Base-by-base conservation (phyloP, 2,113 vertebrate genomes). In the Maccullochella peelii region DNA sequence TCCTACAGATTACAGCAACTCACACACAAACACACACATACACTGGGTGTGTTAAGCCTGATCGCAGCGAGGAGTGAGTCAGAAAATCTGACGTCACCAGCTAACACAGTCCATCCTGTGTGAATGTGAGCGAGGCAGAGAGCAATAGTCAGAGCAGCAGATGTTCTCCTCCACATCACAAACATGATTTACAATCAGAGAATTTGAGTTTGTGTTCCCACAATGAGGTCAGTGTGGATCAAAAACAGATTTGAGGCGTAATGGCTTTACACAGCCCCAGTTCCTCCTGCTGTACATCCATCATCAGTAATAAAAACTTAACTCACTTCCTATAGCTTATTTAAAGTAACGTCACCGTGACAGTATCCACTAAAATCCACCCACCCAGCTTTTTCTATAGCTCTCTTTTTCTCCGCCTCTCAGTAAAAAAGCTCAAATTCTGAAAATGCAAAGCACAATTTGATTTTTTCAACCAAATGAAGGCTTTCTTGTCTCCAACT, bases 81-180 rank as follows among this genome's bases (percentile, higher is more conserved):
- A 95, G 89, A 91, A 78, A 61, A 84, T 80, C 88, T 94, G 93
- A 94, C 93, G 90, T 95, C 92, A 95, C 85, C 79, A 27, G 65
- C 90, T 74, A 88, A 90, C 88, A 88, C 85, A 87, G 91, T 90
- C 86, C 91, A 86, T 85, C 85, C 85, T 88, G 88, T 83, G 90
- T 83, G 91, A 86, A 66, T 52, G 81, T 23, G 78, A 73, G 83
- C 15, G 75, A 85, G 88, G 87, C 81, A 54, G 83, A 72, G 82
- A 38, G 88, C 83, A 54, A 76, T 74, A 87, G 82, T 65, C 85
- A 86, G 84, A 88, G 72, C 85, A 85, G 93, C 92, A 95, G 93
- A 95, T 94, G 93, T 94, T 92, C 80, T 91, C 86, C 68, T 89
- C 87, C 78, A 84, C 84, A 84, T 91, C 75, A 61, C 86, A 85